Conservation (phyloP, 2,888 invertebrate species). For the Dorcus parallelipipedus region DNA sequence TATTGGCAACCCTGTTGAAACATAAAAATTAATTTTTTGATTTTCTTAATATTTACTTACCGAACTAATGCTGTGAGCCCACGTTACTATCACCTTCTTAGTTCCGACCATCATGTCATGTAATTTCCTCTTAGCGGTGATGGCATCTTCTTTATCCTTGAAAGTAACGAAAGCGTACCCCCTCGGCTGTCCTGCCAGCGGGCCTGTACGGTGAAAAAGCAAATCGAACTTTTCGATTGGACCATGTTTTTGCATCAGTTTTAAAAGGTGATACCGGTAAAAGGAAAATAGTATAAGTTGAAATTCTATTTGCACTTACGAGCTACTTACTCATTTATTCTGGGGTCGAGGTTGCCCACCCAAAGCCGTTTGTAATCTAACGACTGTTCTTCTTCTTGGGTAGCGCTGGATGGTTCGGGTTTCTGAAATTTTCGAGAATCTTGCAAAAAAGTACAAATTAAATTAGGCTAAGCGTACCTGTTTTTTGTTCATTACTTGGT, state of each 20-base stretch:
- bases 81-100: conserved; percentile 74
- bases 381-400: not conserved
- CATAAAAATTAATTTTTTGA: not conserved
- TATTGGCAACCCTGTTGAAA: no score
- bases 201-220: conserved; percentile 89
- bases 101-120: conserved; percentile 73
- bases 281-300: conserved; percentile 35
- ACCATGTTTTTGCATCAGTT: conserved; percentile 93
- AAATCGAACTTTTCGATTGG: conserved; percentile 93
- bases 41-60: conserved; percentile 45
- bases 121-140: conserved; percentile 66
- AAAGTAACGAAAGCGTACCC: conserved; percentile 94
- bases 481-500: no score
- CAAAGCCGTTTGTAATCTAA: conserved; percentile 72
- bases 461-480: no score
- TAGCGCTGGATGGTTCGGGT: no score
- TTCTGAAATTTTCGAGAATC: no score
- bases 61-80: conserved; percentile 71
- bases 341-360: conserved; percentile 88
- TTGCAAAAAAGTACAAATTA: no score
- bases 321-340: conserved; percentile 88
- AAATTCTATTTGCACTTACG: conserved; percentile 5
- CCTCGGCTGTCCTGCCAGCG: conserved; percentile 81
- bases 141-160: conserved; percentile 61
- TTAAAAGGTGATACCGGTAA: conserved; percentile 92